phyloP scores from a whole-genome alignment of 2,113 vertebrate genomes.

The Aviceda subcristata region DNA sequence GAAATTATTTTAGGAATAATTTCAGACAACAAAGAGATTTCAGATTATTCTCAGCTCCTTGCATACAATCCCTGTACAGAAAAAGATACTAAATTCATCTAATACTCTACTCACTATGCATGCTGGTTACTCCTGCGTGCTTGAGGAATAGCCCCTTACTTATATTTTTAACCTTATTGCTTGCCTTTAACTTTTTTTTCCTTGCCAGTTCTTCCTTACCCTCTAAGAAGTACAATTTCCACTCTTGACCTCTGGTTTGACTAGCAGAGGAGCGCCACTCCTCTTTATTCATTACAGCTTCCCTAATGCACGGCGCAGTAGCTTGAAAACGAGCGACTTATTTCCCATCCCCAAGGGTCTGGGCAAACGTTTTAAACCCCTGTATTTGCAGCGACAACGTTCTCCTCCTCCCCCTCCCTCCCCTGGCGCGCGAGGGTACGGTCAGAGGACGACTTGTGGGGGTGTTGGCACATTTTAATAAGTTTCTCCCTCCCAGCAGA shows the following conservation, averaged over 20 bases:
- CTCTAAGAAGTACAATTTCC: neutral
- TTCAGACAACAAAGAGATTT: neutral
- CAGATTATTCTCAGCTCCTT: neutral
- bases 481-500: neutral
- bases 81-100: neutral
- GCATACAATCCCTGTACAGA: neutral
- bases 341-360: neutral
- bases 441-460: neutral
- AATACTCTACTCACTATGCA: neutral
- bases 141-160: neutral
- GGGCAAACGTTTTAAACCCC: neutral
- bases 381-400: fast-evolving
- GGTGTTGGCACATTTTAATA: neutral
- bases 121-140: neutral
- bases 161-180: neutral
- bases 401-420: neutral
- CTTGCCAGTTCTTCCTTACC: neutral
- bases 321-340: neutral
- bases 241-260: neutral
- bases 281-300: neutral
- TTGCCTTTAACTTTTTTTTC: neutral
- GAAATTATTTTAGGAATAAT: neutral
- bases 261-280: neutral
- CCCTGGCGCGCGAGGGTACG: fast-evolving
- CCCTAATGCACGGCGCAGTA: fast-evolving